Base-by-base conservation (phyloP, 2,888 invertebrate genomes). In the Craniophora ligustri region DNA sequence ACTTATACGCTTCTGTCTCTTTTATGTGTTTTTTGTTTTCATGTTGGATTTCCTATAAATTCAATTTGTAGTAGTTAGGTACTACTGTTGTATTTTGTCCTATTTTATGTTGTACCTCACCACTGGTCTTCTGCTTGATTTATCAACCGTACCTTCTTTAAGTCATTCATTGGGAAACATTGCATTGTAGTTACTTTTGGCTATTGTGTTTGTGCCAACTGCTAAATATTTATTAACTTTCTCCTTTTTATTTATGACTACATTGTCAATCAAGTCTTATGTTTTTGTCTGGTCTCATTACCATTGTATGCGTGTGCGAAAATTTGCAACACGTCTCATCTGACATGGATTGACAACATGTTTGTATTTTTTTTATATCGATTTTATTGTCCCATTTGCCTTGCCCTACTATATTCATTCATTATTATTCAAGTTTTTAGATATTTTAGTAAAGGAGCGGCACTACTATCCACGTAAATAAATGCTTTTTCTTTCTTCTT, bases 161-260 rank as follows among this genome's bases (percentile, higher is more conserved):
- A n/a, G n/a, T n/a, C n/a, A n/a, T n/a, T n/a, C n/a, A n/a, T n/a
- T n/a, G n/a, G n/a, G n/a, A n/a, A n/a, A n/a, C n/a, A 23, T 23
- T 0, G 1, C 3, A 26, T 26, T n/a, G 5, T 10, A 32, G 34
- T 38, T 15, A 26, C 34, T 30, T 56, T 56, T 39, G 32, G 5
- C 60, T 23, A 44, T 60, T 31, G 41, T 66, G 23, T 47, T 45
- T 16, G 13, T 16, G 21, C n/a, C 8, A 13, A n/a, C 31, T 15
- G 31, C 16, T 67, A 55, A 48, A 70, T 70, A 70, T 71, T 57
- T 38, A 71, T 57, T 10, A 54, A 35, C 48, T 57, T 48, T 62
- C 53, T 15, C n/a, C 21, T 49, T 11, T 32, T 51, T 56, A 47
- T 36, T 54, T 48, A 42, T 15, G 31, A 31, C 36, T 11, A 26